Conservation (phyloP, 2,113 vertebrate genomes). For the Syngnathoides biaculeatus region DNA sequence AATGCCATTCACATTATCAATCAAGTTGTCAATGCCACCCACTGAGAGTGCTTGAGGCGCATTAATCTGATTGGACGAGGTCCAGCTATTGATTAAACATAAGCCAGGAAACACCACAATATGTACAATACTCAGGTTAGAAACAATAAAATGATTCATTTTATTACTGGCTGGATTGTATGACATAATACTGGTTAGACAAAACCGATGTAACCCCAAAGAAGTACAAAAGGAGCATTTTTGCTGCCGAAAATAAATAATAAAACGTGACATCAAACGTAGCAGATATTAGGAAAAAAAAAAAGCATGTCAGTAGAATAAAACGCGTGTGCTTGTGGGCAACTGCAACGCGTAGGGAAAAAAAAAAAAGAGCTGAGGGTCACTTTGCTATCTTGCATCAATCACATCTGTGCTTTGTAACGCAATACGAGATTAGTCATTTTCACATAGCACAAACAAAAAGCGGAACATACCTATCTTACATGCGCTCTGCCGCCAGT, state of each 20-base stretch:
- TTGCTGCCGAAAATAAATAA: slow-evolving; percentile 69
- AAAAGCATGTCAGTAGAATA: slow-evolving; percentile 55
- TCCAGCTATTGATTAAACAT: slow-evolving; percentile 58
- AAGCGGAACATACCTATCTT: slow-evolving; percentile 39
- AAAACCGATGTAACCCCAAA: slow-evolving; percentile 42
- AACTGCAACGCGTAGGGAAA: slow-evolving; percentile 47
- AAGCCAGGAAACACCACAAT: slow-evolving; percentile 62
- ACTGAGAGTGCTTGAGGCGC: slow-evolving; percentile 23
- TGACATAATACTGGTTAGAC: slow-evolving; percentile 34
- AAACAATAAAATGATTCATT: slow-evolving; percentile 48
- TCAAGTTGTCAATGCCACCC: slow-evolving; percentile 25
- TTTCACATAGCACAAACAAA: slow-evolving; percentile 34
- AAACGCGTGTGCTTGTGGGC: slow-evolving; percentile 42
- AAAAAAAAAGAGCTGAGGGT: slow-evolving; percentile 29
- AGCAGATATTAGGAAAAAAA: slow-evolving; percentile 61
- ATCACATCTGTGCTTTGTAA: slow-evolving; percentile 59
- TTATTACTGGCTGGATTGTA: slow-evolving; percentile 40
- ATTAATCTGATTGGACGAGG: slow-evolving; percentile 51
- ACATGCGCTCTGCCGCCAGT: slow-evolving; percentile 40
- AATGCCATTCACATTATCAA: slow-evolving; percentile 34
- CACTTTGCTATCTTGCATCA: slow-evolving; percentile 50
- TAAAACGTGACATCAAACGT: slow-evolving; percentile 59
- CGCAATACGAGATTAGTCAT: slow-evolving; percentile 44
- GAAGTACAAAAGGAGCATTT: slow-evolving; percentile 41
- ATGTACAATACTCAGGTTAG: slow-evolving; percentile 65